A percentile compares a stretch with the other conserved stretches of the same genome.
Conservation (phyloP, 92 coral and sea anemone species). For the Muricea muricata region DNA sequence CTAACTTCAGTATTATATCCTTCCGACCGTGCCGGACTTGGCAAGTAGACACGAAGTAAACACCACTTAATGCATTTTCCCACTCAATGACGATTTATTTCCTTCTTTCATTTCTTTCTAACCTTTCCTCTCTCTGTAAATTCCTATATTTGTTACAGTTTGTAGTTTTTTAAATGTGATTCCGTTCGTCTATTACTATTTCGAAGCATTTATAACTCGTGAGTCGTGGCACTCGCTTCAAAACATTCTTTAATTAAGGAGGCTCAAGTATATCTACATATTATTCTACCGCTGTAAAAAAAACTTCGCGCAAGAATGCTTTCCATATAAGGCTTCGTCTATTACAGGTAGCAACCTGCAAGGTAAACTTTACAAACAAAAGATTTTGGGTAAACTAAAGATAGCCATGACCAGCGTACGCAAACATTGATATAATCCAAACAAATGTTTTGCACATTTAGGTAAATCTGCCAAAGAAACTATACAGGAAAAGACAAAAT, state of each 20-base stretch:
- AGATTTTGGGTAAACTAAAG: background rate
- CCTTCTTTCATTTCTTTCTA: background rate
- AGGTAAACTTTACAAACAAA: background rate
- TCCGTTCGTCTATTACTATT: no score
- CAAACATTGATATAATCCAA: background rate
- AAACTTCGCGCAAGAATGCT: background rate
- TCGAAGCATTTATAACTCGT: background rate
- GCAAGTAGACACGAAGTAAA: background rate
- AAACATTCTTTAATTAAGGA: background rate
- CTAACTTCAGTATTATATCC: background rate
- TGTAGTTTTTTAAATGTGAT: background rate
- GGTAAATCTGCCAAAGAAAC: background rate
- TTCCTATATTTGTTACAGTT: background rate
- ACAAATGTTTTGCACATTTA: background rate
- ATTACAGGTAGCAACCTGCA: background rate
- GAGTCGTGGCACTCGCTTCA: background rate
- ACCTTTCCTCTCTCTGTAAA: background rate
- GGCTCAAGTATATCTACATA: background rate
- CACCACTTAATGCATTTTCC: background rate
- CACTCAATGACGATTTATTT: background rate
- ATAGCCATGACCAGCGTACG: background rate
- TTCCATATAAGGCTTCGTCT: background rate
- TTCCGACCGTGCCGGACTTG: background rate
- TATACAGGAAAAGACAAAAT: background rate
- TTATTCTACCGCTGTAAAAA: background rate